A percentile compares a stretch with the other conserved stretches of the same genome.
phyloP scores from a whole-genome alignment of 2,113 vertebrate species.

The Elgaria multicarinata region DNA sequence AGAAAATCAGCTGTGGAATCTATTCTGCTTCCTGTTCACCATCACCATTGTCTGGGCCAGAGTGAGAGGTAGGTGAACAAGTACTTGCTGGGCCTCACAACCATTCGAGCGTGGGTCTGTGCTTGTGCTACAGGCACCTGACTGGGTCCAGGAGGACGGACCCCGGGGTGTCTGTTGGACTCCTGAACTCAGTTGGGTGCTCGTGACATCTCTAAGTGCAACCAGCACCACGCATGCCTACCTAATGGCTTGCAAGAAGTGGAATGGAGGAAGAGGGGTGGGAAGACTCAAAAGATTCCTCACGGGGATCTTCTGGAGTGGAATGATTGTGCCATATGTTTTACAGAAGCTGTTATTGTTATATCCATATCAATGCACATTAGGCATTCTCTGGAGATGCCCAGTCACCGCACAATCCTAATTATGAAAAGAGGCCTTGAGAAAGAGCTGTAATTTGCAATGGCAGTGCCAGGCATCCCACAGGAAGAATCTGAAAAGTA shows the following conservation, averaged over 20 bases:
- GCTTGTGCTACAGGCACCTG: too few species aligned
- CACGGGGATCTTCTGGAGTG: neutral
- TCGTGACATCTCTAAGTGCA: too few species aligned
- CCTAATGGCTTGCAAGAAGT: neutral
- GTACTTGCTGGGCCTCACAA: too few species aligned
- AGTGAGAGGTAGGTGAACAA: too few species aligned
- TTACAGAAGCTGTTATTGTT: neutral
- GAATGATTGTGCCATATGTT: neutral
- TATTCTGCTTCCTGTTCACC: too few species aligned
- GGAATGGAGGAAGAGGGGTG: neutral
- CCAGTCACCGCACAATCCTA: slow-evolving; percentile 39
- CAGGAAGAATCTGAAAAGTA: slow-evolving; percentile 51
- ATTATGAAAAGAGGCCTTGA: slow-evolving; percentile 47
- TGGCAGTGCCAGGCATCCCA: slow-evolving; percentile 41
- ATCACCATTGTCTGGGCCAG: too few species aligned
- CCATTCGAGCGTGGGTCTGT: too few species aligned
- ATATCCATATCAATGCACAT: neutral
- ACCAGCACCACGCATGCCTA: neutral
- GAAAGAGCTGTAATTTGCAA: slow-evolving; percentile 42
- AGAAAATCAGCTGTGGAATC: too few species aligned
- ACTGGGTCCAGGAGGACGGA: too few species aligned
- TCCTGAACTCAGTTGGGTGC: too few species aligned
- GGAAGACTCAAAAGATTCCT: neutral
- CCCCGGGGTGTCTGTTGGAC: too few species aligned
- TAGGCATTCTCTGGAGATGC: slow-evolving; percentile 21